phyloP scores from a whole-genome alignment of 1,140 invertebrate species.

The Drosophila orena region DNA sequence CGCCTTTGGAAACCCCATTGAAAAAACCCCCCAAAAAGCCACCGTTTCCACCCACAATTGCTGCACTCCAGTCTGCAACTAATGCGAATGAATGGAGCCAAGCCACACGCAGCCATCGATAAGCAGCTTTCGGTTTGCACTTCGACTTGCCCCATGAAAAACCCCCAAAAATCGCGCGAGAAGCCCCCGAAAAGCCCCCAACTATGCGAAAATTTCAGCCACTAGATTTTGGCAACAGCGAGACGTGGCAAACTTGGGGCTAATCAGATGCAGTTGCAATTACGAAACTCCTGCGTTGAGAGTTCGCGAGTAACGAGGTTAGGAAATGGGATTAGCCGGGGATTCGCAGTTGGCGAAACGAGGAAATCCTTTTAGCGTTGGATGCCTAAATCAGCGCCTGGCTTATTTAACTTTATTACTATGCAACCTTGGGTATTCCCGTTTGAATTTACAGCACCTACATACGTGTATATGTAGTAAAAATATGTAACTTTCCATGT shows the following conservation, averaged over 20 bases:
- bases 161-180: neutral
- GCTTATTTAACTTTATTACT: neutral
- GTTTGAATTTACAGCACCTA: too few species aligned
- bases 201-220: neutral
- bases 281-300: conserved; percentile 52
- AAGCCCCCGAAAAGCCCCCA: neutral
- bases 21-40: neutral
- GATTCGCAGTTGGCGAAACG: neutral
- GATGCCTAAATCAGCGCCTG: too few species aligned
- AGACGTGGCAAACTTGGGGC: conserved; percentile 32
- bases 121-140: conserved; percentile 20
- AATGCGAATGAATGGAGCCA: conserved; percentile 32
- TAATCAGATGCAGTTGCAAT: conserved; percentile 73
- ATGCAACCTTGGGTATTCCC: neutral
- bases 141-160: conserved; percentile 2
- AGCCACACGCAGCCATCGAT: conserved; percentile 35
- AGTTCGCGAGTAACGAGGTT: conserved; percentile 4
- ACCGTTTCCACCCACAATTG: conserved; percentile 1
- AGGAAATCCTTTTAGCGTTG: conserved; percentile 5
- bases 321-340: conserved; percentile 3
- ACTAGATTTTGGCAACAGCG: conserved; percentile 5
- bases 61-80: conserved; percentile 12
- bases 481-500: neutral
- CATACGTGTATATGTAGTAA: too few species aligned
- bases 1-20: too few species aligned